Evolutionary conservation across 2,113 vertebrate species (phyloP).

Genomic region (Polypterus bichir): DNA sequence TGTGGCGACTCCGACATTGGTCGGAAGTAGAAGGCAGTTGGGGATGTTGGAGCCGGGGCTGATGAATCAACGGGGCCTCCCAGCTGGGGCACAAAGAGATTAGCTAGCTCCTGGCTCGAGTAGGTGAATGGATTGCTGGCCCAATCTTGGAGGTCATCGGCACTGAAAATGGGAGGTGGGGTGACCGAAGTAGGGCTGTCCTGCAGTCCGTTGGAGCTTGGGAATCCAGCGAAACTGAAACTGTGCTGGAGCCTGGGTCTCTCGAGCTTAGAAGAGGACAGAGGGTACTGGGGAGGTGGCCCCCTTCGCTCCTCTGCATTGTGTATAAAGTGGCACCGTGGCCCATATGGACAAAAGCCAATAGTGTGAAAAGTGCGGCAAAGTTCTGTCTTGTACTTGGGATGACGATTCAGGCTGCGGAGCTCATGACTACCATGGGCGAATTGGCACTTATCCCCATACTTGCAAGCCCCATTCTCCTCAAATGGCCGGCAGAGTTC

Average conservation of each 20-base stretch:
- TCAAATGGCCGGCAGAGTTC: constrained; percentile 94
- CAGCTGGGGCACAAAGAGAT: constrained; percentile 80
- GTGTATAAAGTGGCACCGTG: constrained; percentile 97
- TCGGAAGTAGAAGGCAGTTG: constrained; percentile 77
- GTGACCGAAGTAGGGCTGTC: constrained; percentile 96
- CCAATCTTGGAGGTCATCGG: constrained; percentile 77
- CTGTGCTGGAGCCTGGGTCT: constrained; percentile 93
- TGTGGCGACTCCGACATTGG: constrained; percentile 85
- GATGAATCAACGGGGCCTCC: constrained; percentile 55
- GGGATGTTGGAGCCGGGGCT: constrained; percentile 49
- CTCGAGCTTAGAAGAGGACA: constrained; percentile 61
- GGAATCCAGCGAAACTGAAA: constrained; percentile 93
- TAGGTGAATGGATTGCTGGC: constrained; percentile 94
- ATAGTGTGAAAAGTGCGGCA: constrained; percentile 99
- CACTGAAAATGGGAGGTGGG: constrained; percentile 81
- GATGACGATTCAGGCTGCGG: constrained; percentile 88
- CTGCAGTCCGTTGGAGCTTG: constrained; percentile 72
- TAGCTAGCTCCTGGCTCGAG: constrained; percentile 96
- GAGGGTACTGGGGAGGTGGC: constrained; percentile 45
- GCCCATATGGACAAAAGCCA: constrained; percentile 90
- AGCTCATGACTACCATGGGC: constrained; percentile 94
- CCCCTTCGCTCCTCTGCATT: constrained; percentile 88
- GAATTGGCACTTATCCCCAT: constrained; percentile 97
- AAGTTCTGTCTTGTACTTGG: constrained; percentile 98
- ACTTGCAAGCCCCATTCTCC: constrained; percentile 94